These are phyloP conservation scores for Acholoe squamosa DNA, from an alignment of 2,888 invertebrate genomes.

Conservation along the genomic window DNA sequence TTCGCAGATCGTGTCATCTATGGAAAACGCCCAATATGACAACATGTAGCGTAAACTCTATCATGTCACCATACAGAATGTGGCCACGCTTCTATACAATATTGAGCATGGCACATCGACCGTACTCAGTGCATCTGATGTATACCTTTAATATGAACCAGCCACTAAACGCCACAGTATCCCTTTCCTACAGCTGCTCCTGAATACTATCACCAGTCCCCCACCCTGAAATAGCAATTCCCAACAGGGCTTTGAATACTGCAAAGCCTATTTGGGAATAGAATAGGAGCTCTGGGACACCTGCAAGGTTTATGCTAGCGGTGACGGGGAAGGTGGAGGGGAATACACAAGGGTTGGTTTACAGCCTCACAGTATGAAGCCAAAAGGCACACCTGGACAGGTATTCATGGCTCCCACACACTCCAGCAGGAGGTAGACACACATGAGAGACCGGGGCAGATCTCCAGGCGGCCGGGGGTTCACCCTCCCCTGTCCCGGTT, in stretches of 20 bases:
- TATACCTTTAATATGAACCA: too few species aligned
- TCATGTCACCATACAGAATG: too few species aligned
- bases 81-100: too few species aligned
- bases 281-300: not conserved
- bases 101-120: too few species aligned
- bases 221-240: too few species aligned
- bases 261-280: not conserved
- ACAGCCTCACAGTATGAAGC: not conserved
- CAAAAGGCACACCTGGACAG: constrained; percentile 2
- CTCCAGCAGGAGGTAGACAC: constrained; percentile 28
- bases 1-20: too few species aligned
- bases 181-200: too few species aligned
- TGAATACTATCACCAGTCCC: too few species aligned
- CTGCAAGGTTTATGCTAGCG: not conserved
- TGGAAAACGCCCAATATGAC: too few species aligned
- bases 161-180: too few species aligned
- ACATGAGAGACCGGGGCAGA: not conserved
- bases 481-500: not conserved
- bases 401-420: not conserved
- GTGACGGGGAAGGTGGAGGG: not conserved
- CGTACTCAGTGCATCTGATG: too few species aligned
- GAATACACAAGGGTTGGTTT: not conserved
- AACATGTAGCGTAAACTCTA: too few species aligned
- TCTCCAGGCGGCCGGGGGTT: not conserved
- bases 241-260: not conserved